Base-by-base conservation (phyloP, 2,888 invertebrate species). In the Euproctis similis region DNA sequence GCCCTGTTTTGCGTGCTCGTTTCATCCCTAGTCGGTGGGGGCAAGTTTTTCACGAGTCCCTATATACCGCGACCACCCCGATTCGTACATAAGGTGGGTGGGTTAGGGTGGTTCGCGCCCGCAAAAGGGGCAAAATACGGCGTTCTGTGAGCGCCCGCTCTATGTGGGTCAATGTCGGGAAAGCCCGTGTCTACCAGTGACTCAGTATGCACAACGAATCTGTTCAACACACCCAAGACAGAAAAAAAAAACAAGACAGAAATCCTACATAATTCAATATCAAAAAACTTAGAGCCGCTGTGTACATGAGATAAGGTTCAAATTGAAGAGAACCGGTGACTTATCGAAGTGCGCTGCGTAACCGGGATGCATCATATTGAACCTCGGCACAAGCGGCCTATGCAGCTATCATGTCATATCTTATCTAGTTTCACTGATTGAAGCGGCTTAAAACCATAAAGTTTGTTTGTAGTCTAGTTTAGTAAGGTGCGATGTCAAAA, bases 121-220 rank as follows among this genome's bases (percentile, higher is more conserved):
- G 84, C 84, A 84, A 84, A 84, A 84, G 84, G 84, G 84, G 84
- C 84, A 84, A 84, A 84, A 84, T 84, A 82, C 84, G 81, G 78
- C 78, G 82, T 81, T 78, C 81, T 82, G 78, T 81, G 82, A 77
- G 82, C 80, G 80, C 82, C 77, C 77, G 81, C 62, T 78, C 78
- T 80, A 84, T 84, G 80, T 85, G 82, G 86, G 86, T 86, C 86
- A 86, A 86, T 86, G 86, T 81, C 85, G 85, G 85, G 85, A 82
- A 85, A 85, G 80, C 82, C 82, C 82, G 82, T 81, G 82, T 84
- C 82, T 84, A 74, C 82, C 78, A 74, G 80, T 82, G 82, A 84
- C 82, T 78, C 72, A 82, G 73, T 82, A 82, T 84, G 82, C 82
- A 82, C 82, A 81, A 78, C 80, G 80, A 82, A 81, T 80, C 82